phyloP scores from a whole-genome alignment of 2,113 vertebrate species.

The Balaenoptera acutorostrata region DNA sequence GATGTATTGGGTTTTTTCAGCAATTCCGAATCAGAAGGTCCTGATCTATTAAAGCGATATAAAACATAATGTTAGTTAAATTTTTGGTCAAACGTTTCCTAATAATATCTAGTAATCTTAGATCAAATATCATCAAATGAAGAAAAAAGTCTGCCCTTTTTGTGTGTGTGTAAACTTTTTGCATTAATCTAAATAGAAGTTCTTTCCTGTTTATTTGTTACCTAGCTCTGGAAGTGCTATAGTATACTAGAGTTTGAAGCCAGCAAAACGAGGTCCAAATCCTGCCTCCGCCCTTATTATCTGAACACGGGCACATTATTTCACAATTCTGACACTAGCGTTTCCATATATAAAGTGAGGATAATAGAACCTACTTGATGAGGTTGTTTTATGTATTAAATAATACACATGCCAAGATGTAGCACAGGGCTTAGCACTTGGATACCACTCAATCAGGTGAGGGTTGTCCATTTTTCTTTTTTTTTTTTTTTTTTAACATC shows the following conservation, averaged over 20 bases:
- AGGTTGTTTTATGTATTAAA: background rate
- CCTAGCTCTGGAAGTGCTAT: background rate
- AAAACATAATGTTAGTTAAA: background rate
- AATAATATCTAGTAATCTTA: slow-evolving; percentile 28
- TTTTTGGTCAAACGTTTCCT: background rate
- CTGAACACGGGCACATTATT: background rate
- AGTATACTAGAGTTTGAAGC: background rate
- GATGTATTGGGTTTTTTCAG: background rate
- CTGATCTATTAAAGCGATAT: background rate
- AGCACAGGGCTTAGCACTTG: background rate
- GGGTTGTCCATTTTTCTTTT: background rate
- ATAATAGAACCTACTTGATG: background rate
- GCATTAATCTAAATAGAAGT: background rate
- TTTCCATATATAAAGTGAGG: background rate
- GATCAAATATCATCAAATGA: background rate
- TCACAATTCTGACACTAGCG: background rate
- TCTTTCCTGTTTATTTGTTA: background rate
- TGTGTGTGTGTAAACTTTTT: background rate
- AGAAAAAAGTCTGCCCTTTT: background rate
- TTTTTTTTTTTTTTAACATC: no score
- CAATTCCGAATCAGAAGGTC: slow-evolving; percentile 21
- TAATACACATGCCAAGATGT: background rate
- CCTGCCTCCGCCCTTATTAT: background rate
- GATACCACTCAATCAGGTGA: background rate
- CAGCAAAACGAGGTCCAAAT: background rate